These are phyloP conservation scores for Melanerpes aurifrons DNA, from an alignment of 2,113 vertebrate species.

Conservation along the genomic window DNA sequence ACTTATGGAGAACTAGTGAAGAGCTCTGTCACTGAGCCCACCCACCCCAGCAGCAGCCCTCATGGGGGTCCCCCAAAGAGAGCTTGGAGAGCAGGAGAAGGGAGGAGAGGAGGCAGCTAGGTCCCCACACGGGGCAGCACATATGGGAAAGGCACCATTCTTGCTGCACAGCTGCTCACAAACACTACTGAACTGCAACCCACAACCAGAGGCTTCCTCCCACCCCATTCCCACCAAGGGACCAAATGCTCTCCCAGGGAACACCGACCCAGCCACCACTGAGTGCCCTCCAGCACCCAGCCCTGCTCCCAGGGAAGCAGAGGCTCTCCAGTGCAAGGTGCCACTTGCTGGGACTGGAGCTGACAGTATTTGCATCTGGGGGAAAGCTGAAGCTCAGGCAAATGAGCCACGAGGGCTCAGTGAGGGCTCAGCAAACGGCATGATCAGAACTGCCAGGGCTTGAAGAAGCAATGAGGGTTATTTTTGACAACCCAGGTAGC, in stretches of 20 bases:
- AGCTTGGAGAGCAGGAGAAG: not conserved
- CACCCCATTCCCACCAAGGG: not conserved
- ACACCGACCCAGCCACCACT: not conserved
- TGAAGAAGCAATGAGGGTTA: not conserved
- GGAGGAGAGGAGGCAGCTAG: not conserved
- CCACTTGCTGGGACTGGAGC: not conserved
- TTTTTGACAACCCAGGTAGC: not conserved
- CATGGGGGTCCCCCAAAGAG: not conserved
- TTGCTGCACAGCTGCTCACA: not conserved
- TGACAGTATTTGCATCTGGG: slow-evolving; percentile 59
- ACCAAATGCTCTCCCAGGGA: accelerated
- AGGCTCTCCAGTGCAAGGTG: not conserved
- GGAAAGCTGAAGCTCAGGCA: slow-evolving; percentile 53
- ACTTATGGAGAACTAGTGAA: not conserved
- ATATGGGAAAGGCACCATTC: accelerated
- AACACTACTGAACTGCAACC: not conserved
- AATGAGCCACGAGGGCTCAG: not conserved
- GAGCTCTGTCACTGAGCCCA: accelerated
- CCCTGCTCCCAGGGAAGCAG: not conserved
- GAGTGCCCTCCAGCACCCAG: not conserved
- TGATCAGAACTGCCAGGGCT: not conserved
- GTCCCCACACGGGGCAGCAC: accelerated
- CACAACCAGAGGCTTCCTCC: not conserved
- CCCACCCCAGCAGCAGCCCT: not conserved
- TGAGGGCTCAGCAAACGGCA: accelerated